These are phyloP conservation scores for Idris sp. DNA, from an alignment of 1,140 invertebrate genomes.

Conservation along the genomic window DNA sequence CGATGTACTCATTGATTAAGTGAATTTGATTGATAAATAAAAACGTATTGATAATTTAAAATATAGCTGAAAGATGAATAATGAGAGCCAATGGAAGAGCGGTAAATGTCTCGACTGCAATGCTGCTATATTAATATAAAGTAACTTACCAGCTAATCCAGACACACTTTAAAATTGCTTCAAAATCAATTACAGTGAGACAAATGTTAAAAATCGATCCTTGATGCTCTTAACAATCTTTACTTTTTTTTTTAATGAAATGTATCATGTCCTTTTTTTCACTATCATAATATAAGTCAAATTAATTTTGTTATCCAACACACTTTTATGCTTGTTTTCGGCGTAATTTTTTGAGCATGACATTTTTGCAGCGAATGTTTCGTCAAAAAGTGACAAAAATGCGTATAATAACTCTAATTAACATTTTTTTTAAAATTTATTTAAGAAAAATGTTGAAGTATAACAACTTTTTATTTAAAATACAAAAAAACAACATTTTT, in stretches of 20 bases:
- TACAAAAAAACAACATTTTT: not conserved
- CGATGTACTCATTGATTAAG: slow-evolving; percentile 38
- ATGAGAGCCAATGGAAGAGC: slow-evolving; percentile 79
- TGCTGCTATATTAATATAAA: slow-evolving; percentile 38
- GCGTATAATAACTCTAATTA: slow-evolving; percentile 57
- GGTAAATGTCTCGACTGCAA: slow-evolving; percentile 76
- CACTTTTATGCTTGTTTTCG: slow-evolving; percentile 71
- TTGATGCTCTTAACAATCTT: slow-evolving; percentile 62
- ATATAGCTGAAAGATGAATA: slow-evolving; percentile 75
- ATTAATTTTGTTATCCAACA: slow-evolving; percentile 59
- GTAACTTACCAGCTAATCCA: slow-evolving; percentile 15
- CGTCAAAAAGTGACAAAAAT: slow-evolving; percentile 31
- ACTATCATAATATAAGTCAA: slow-evolving; percentile 40
- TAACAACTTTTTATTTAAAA: too few species aligned
- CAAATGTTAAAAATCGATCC: slow-evolving; percentile 50
- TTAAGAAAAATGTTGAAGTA: too few species aligned
- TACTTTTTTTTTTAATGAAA: slow-evolving; percentile 48
- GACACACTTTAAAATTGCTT: slow-evolving; percentile 19
- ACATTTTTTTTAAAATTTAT: too few species aligned
- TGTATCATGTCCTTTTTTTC: slow-evolving; percentile 51
- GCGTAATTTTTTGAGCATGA: slow-evolving; percentile 72
- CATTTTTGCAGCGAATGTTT: slow-evolving; percentile 71
- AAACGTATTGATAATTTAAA: slow-evolving; percentile 42
- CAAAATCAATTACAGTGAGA: slow-evolving; percentile 23
- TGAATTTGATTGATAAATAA: too few species aligned